Evolutionary conservation across 2,113 vertebrate species (phyloP), one percentile per base, ranked within the genome.

Genomic region (Indri indri): DNA sequence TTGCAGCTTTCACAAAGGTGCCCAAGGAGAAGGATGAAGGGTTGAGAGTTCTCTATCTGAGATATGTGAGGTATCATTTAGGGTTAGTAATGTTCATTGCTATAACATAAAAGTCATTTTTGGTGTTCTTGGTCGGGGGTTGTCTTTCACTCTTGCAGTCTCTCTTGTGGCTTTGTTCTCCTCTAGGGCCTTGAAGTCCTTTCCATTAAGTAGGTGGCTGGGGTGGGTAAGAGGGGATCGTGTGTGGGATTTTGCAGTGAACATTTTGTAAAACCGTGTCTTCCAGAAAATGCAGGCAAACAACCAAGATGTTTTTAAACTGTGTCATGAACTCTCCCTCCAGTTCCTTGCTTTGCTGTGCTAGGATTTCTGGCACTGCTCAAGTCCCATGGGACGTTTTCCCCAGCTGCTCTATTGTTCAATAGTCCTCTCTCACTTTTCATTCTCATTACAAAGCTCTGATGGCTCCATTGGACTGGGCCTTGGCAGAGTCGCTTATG

Each of bases 341-440:
- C 45, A 47, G 14, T 42, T 57, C 17, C 16, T 10, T 30, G 1
- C 63, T 86, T 83, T 42, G 12, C 74, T 30, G 18, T 54, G 23
- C 32, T 4, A 47, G 73, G 52, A 71, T 94, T 95, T 83, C 61
- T 93, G 94, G 65, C 34, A 45, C 34, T 16, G 13, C 10, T 27
- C 10, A 54, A 63, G 47, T 80, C 42, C 84, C 18, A 6, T 57
- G 74, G 65, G 83, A n/a, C 42, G 5, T 79, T 77, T 82, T 80
- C 27, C 80, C 63, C 70, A 97, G 84, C 22, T 90, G 37, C 45
- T 87, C 25, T 42, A 18, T 84, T 96, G 54, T 90, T 93, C 30
- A 13, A 40, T 57, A 76, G 81, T 8, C 5, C 34, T 68, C 73
- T 87, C 8, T 11, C 40, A 70, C 6, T 42, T 97, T 77, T 74